Evolutionary conservation across 2,888 invertebrate species (phyloP).

Genomic region (Chrysomela aeneicollis): DNA sequence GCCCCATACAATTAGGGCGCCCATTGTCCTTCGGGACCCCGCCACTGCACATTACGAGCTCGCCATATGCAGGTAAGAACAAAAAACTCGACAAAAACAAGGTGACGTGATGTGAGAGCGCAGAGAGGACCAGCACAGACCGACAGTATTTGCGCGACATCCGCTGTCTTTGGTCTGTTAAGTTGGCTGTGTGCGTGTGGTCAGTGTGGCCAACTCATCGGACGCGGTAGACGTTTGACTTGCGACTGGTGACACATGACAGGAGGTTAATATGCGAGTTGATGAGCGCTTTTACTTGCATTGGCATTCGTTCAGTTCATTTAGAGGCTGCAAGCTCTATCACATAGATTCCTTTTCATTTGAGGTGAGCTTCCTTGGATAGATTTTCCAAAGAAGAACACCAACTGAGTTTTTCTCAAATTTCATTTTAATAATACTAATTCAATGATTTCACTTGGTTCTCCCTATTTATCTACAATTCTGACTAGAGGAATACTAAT

Average conservation of each 20-base stretch:
- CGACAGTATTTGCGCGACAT: conserved; percentile 44
- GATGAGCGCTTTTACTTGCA: no score
- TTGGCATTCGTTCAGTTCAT: no score
- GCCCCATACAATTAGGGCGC: conserved; percentile 16
- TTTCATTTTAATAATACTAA: no score
- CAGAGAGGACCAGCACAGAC: conserved; percentile 29
- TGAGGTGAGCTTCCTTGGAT: no score
- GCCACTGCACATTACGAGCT: conserved; percentile 21
- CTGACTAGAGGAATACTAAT: no score
- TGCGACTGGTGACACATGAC: background rate
- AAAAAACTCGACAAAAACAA: conserved; percentile 54
- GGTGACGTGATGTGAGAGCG: conserved; percentile 33
- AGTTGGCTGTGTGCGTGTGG: background rate
- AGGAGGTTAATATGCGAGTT: no score
- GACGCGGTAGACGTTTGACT: background rate
- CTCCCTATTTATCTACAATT: no score
- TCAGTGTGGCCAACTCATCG: background rate
- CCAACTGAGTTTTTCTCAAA: no score
- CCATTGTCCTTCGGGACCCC: conserved; percentile 25
- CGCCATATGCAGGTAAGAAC: conserved; percentile 44
- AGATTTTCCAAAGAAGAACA: no score
- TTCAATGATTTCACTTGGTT: no score
- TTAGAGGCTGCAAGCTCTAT: no score
- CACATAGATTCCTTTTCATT: no score
- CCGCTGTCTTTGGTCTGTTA: conserved; percentile 17